Evolutionary conservation across 2,797 vertebrate genomes (phyloP).

Genomic region (Carcharodon carcharias): DNA sequence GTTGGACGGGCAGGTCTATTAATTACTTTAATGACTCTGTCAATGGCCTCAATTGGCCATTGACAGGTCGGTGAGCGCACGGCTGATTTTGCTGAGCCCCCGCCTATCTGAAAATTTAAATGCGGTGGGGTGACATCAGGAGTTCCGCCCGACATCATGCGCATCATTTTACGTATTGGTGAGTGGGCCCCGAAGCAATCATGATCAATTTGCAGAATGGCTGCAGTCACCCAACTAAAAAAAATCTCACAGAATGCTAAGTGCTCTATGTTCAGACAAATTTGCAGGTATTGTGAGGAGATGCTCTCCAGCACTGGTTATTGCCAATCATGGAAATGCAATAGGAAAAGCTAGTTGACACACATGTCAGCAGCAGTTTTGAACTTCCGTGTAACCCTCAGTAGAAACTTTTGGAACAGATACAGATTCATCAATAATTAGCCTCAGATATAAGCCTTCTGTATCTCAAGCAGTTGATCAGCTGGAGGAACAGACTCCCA

Average conservation of each 20-base stretch:
- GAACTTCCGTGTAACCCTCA: background rate
- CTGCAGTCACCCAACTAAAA: background rate
- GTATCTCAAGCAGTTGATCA: background rate
- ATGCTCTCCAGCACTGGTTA: background rate
- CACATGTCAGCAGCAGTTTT: background rate
- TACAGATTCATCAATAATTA: background rate
- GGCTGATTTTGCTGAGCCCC: too few species aligned
- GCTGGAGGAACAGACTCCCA: background rate
- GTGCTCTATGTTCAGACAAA: background rate
- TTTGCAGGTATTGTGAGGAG: background rate
- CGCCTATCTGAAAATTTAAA: too few species aligned
- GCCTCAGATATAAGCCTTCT: background rate
- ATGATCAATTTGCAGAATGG: background rate
- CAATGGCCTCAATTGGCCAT: too few species aligned
- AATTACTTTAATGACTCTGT: too few species aligned
- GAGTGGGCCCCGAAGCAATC: background rate
- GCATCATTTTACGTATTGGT: too few species aligned
- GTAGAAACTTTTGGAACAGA: background rate
- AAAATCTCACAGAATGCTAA: background rate
- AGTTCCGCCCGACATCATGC: too few species aligned
- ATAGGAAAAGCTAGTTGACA: background rate
- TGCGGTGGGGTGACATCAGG: too few species aligned
- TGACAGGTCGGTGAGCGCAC: too few species aligned
- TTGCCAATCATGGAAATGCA: background rate
- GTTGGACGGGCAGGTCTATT: too few species aligned